Evolutionary conservation across 1,140 invertebrate genomes (phyloP).

Genomic region (Anthonomus grandis): DNA sequence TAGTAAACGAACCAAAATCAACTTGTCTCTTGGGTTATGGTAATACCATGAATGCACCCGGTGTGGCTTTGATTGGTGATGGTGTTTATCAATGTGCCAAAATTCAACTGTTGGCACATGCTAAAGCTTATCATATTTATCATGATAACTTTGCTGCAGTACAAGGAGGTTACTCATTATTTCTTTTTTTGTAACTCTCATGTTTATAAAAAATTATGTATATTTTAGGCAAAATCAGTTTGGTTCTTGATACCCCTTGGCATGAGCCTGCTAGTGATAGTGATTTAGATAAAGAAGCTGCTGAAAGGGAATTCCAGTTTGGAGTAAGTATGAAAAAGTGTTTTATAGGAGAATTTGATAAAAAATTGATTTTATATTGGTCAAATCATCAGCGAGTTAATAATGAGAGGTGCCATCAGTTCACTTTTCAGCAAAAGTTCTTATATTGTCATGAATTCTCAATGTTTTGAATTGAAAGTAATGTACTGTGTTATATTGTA

Average conservation of each 20-base stretch:
- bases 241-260: constrained; percentile 29
- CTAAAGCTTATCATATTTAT: constrained; percentile 54
- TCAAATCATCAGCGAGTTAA: not conserved
- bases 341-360: not conserved
- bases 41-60: constrained; percentile 11
- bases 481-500: not conserved
- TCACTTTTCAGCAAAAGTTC: not conserved
- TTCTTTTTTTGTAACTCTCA: not conserved
- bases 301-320: constrained; percentile 23
- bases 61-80: constrained; percentile 13
- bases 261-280: constrained; percentile 26
- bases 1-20: constrained; percentile 16
- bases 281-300: constrained; percentile 19
- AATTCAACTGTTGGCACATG: constrained; percentile 26
- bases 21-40: constrained; percentile 10
- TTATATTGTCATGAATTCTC: not conserved
- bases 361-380: too few species aligned
- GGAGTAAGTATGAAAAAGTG: constrained; percentile 7
- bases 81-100: constrained; percentile 24
- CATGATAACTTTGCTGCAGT: constrained; percentile 49
- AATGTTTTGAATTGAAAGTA: not conserved
- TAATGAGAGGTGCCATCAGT: not conserved
- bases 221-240: constrained; percentile 29
- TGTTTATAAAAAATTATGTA: too few species aligned
- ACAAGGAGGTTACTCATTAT: constrained; percentile 44